phyloP scores from a whole-genome alignment of 2,888 invertebrate genomes.

The Xestia sexstrigata region DNA sequence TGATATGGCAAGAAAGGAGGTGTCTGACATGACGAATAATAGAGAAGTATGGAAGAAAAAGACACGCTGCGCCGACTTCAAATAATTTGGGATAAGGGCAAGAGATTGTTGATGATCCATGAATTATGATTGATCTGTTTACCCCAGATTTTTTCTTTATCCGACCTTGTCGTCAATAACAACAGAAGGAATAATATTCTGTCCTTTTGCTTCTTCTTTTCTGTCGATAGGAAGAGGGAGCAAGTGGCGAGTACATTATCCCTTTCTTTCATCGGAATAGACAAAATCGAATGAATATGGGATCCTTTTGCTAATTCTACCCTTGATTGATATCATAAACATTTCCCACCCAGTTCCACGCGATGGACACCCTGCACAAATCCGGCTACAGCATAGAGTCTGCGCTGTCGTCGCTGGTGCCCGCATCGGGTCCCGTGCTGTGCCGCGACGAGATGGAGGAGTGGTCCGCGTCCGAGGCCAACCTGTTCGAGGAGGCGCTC shows the following conservation, averaged over 20 bases:
- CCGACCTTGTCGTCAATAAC: background rate
- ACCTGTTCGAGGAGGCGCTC: conserved; percentile 99
- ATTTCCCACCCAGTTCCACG: conserved; percentile 94
- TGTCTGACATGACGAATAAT: no score
- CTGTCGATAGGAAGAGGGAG: background rate
- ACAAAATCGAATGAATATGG: background rate
- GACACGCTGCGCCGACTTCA: no score
- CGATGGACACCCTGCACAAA: conserved; percentile 99
- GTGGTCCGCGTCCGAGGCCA: conserved; percentile 99
- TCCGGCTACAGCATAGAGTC: conserved; percentile 97
- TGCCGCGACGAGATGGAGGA: conserved; percentile 99
- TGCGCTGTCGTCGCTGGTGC: conserved; percentile 98
- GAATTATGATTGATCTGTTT: background rate
- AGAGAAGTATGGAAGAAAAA: no score
- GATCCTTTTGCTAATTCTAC: background rate
- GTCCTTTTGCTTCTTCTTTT: background rate
- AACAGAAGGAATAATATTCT: background rate
- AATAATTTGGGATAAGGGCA: no score
- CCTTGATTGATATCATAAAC: conserved; percentile 1
- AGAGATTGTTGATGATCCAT: background rate
- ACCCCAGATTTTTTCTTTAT: background rate
- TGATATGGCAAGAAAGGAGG: no score
- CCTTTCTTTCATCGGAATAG: background rate
- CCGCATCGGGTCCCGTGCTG: conserved; percentile 98
- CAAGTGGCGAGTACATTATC: background rate